Conservation (phyloP, 2,113 vertebrate genomes). For the Forbesichthys agassizii region DNA sequence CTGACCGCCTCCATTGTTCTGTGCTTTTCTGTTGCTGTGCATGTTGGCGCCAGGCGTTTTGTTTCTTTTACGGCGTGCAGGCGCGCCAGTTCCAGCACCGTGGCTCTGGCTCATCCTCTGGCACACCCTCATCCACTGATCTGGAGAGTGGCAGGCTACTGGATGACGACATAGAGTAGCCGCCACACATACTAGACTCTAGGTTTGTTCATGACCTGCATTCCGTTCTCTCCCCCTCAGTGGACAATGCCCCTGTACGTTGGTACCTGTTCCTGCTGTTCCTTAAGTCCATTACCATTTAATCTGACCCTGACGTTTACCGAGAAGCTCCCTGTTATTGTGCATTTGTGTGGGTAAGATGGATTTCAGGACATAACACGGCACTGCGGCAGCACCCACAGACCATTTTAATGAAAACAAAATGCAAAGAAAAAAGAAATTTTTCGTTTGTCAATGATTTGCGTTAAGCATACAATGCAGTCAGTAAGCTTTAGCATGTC, state of each 20-base stretch:
- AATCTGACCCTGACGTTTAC: not conserved
- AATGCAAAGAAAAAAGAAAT: no score
- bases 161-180: conserved; percentile 81
- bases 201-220: conserved; percentile 63
- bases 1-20: conserved; percentile 18
- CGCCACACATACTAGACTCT: conserved; percentile 65
- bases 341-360: not conserved
- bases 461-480: not conserved
- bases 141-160: conserved; percentile 93
- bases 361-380: no score
- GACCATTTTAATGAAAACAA: no score
- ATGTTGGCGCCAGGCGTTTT: conserved; percentile 87
- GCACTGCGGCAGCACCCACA: no score
- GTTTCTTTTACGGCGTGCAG: conserved; percentile 91
- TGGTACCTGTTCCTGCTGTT: conserved; percentile 1
- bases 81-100: conserved; percentile 85
- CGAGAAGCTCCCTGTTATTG: not conserved
- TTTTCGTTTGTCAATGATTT: no score
- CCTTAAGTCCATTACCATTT: conserved; percentile 3
- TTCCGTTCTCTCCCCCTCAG: conserved; percentile 16
- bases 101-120: conserved; percentile 87
- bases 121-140: conserved; percentile 91
- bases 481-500: not conserved
- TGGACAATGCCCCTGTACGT: not conserved
- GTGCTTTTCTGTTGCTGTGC: conserved; percentile 67